phyloP scores from a whole-genome alignment of 2,113 vertebrate species.

The Copsychus sechellarum region DNA sequence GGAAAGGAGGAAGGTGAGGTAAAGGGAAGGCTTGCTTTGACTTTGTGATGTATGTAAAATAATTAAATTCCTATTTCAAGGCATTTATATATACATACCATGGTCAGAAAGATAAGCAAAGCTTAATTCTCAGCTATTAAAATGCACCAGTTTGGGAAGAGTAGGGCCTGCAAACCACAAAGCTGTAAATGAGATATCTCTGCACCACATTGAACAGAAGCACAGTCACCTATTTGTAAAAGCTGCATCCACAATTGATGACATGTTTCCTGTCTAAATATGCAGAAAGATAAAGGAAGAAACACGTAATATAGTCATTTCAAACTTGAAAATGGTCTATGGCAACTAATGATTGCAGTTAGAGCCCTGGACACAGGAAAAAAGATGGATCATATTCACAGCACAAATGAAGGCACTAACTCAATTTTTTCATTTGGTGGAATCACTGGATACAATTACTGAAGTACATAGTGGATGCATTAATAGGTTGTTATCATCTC shows the following conservation, averaged over 20 bases:
- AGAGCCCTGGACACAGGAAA: background rate
- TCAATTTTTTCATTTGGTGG: background rate
- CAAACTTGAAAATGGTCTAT: background rate
- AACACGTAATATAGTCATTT: background rate
- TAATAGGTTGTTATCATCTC: background rate
- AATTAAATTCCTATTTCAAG: background rate
- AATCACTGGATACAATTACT: background rate
- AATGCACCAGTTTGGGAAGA: background rate
- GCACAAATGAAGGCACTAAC: background rate
- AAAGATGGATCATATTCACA: background rate
- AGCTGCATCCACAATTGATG: background rate
- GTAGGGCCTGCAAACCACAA: background rate
- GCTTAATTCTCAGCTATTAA: background rate
- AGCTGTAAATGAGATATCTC: background rate
- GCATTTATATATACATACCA: background rate
- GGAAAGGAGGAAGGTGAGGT: background rate
- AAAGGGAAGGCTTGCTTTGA: background rate
- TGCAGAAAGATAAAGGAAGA: background rate
- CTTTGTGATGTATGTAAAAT: background rate
- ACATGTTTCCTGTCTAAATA: background rate
- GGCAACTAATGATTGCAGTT: background rate
- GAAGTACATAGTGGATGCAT: background rate
- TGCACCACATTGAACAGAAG: background rate
- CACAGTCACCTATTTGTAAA: background rate
- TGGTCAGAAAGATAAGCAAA: background rate